Percentiles rank a stretch among this genome's conserved stretches.
Evolutionary conservation across 64 coral and sea anemone species (phyloP).

Genomic region (Pocillopora verrucosa): DNA sequence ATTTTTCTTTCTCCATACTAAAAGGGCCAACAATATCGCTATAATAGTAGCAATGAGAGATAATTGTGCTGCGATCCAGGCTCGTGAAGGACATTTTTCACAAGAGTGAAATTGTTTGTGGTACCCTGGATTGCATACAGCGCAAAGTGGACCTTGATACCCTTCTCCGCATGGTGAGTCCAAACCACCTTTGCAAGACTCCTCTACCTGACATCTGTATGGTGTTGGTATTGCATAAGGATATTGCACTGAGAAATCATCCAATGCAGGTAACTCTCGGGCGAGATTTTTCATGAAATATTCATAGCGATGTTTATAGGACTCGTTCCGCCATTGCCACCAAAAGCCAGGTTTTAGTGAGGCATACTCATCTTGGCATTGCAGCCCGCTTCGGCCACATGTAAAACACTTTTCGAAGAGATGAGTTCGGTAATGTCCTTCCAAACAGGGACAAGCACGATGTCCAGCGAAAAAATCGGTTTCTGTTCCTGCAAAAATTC

Average conservation of each 20-base stretch:
- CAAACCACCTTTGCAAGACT: neutral
- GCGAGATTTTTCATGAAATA: neutral
- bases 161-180: neutral
- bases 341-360: neutral
- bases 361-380: too few species aligned
- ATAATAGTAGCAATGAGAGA: neutral
- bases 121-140: neutral
- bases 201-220: neutral
- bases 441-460: too few species aligned
- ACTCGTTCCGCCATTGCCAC: neutral
- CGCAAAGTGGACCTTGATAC: neutral
- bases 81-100: neutral
- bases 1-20: constrained; percentile 11
- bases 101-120: neutral
- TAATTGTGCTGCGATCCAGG: neutral
- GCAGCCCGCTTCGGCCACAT: too few species aligned
- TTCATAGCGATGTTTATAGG: neutral
- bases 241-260: neutral
- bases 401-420: too few species aligned
- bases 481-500: too few species aligned
- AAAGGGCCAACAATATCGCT: neutral
- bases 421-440: too few species aligned
- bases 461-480: too few species aligned
- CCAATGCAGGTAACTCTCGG: neutral
- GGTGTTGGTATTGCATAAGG: neutral